These are phyloP conservation scores for Phalacrocorax brasilianus DNA, from an alignment of 2,113 vertebrate species.

Conservation along the genomic window DNA sequence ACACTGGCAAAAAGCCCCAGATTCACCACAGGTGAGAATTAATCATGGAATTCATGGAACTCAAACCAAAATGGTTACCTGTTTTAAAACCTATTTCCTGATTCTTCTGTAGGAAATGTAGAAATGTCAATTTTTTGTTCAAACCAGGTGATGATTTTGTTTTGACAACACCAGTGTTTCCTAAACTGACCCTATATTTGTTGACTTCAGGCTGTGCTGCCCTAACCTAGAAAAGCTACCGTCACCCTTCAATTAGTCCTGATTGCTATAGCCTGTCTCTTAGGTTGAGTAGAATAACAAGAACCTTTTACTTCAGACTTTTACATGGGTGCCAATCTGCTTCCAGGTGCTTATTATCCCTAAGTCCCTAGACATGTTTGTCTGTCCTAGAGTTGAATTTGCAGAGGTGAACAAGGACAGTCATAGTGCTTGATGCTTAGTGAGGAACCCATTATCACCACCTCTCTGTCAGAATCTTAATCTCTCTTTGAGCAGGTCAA, in stretches of 20 bases:
- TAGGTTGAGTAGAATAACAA: background rate
- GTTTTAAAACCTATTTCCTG: background rate
- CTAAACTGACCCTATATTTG: background rate
- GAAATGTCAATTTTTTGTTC: background rate
- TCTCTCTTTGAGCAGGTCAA: background rate
- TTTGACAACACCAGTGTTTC: background rate
- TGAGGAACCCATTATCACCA: background rate
- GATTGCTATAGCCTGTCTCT: background rate
- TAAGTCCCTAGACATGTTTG: background rate
- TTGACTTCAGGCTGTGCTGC: background rate
- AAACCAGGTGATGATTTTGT: background rate
- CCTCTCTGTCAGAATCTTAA: background rate
- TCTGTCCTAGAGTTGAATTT: background rate
- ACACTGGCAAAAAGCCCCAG: background rate
- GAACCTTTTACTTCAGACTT: background rate
- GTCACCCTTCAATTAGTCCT: conserved; percentile 9
- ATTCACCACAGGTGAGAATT: background rate
- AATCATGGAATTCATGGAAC: background rate
- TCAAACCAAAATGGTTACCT: background rate
- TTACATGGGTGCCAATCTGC: background rate
- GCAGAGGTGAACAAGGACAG: background rate
- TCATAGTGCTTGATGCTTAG: background rate
- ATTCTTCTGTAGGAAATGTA: background rate
- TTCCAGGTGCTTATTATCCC: background rate
- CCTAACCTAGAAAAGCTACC: background rate